Percentiles rank a stretch among this genome's conserved stretches.
Conservation (phyloP, 2,797 vertebrate genomes). For the Acanthiza pusilla region DNA sequence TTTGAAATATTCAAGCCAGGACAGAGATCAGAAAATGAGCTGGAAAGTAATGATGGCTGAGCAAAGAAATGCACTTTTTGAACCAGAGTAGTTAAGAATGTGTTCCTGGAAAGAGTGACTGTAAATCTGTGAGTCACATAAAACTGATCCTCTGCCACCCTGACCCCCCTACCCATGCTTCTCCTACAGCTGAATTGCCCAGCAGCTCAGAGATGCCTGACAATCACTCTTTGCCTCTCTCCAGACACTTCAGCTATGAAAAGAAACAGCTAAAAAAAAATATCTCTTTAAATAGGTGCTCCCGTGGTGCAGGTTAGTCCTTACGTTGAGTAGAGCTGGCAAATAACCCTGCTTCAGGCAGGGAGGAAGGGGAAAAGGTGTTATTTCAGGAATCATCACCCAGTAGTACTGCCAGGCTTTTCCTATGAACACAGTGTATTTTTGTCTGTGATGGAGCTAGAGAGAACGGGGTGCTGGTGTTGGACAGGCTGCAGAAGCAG, state of each 20-base stretch:
- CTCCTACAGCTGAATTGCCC: not conserved
- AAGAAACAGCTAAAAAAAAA: not conserved
- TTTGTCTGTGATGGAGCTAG: not conserved
- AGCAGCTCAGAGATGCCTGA: not conserved
- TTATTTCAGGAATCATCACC: not conserved
- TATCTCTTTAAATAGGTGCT: not conserved
- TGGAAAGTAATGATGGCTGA: not conserved
- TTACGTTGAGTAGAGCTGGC: not conserved
- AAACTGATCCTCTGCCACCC: not conserved
- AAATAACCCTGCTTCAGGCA: not conserved
- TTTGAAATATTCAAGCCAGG: not conserved
- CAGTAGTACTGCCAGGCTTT: not conserved
- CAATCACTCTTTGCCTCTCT: not conserved
- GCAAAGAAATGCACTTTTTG: not conserved
- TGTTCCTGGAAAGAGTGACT: not conserved
- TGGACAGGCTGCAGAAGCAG: not conserved
- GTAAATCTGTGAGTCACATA: not conserved
- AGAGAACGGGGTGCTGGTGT: not conserved
- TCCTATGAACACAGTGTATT: not conserved
- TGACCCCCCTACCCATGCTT: not conserved
- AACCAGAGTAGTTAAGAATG: not conserved
- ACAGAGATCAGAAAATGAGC: not conserved
- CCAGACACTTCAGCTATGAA: not conserved
- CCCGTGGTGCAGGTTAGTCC: not conserved
- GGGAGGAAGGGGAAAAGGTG: not conserved